Base-by-base conservation (phyloP, 2,113 vertebrate genomes). In the Rhinogobius similis region DNA sequence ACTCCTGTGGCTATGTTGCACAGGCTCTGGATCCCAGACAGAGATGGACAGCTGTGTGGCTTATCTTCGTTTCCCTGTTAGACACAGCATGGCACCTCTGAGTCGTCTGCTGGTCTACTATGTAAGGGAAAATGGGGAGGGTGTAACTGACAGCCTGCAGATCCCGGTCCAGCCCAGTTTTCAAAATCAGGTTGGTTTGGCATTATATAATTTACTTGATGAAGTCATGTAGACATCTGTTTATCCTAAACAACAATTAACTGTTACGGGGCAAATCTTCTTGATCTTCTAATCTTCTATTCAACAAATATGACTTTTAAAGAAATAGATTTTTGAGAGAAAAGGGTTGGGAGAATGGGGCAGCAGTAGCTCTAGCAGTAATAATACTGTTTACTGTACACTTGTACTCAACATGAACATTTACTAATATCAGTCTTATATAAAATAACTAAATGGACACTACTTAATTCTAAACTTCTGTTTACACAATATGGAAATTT, bases 141-240 rank as follows among this genome's bases (percentile, higher is more conserved):
- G 96, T 0, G 93, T 98, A 39, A 95, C 95, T 0, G 95, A 98
- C 92, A 96, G 94, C 81, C 86, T 96, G 56, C 95, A 95, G 83
- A 91, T 98, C 72, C 43, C 92, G 0, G 89, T 97, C 16, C 77
- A 86, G 77, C 80, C 94, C 21, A 87, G 89, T 76, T 96, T 96
- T 32, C 95, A 97, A 84, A 97, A 96, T 78, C 90, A 95, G 95
- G 96, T 96, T 55, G 23, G 32, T 62, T 50, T 50, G 20, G 23
- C 12, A 63, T 43, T n/a, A 38, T 61, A 36, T 38, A 32, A 36
- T 36, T 61, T 61, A 11, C 18, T 11, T 61, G 29, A 61, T 32
- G 18, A 36, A n/a, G 20, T 9, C n/a, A 36, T 59, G 7, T 32
- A 9, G 26, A 59, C 5, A 20, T 9, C 9, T 38, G 29, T 61